Conservation (phyloP, 2,113 vertebrate genomes). For the Microcebus jonahi region DNA sequence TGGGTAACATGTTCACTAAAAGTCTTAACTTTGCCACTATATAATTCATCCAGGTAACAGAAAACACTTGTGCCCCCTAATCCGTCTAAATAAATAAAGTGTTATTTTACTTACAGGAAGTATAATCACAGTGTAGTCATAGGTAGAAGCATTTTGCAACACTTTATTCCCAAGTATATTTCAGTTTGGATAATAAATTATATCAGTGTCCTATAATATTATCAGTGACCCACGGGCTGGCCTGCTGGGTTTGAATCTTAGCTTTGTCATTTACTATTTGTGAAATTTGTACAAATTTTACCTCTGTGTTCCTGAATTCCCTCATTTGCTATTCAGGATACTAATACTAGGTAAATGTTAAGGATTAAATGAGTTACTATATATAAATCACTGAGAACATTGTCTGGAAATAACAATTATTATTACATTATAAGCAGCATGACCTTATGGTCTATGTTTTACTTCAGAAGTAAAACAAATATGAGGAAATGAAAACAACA, state of each 20-base stretch:
- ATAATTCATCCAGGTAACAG: no score
- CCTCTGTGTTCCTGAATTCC: background rate
- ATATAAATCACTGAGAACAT: background rate
- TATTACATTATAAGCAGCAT: background rate
- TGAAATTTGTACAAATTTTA: background rate
- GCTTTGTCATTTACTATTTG: background rate
- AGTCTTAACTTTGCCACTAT: no score
- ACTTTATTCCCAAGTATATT: background rate
- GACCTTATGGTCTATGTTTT: background rate
- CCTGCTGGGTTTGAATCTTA: background rate
- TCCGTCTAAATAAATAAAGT: no score
- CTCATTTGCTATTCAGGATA: background rate
- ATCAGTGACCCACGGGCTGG: background rate
- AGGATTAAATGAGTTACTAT: background rate
- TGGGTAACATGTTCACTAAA: no score
- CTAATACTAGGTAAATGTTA: background rate
- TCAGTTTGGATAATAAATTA: background rate
- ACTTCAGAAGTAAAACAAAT: constrained; percentile 42
- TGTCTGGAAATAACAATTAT: background rate
- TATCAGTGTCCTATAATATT: background rate
- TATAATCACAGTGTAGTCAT: background rate
- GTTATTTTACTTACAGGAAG: background rate
- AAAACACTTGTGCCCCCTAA: no score
- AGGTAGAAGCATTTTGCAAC: background rate
- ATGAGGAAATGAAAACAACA: background rate